phyloP scores from a whole-genome alignment of 2,888 invertebrate genomes.

The Amphimallon solstitiale region DNA sequence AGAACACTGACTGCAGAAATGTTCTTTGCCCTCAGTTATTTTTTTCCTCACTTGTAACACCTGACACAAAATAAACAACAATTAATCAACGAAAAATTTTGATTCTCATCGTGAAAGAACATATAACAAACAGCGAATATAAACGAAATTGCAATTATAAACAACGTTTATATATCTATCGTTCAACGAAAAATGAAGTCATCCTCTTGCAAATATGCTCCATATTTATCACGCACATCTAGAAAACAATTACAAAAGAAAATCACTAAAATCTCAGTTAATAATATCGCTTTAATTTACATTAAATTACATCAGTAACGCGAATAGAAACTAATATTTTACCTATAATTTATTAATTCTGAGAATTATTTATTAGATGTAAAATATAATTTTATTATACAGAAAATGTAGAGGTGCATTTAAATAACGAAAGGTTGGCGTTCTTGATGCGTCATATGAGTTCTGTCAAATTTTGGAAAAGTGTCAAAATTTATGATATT shows the following conservation, averaged over 20 bases:
- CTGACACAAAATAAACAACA: conserved; percentile 41
- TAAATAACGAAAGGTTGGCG: conserved; percentile 22
- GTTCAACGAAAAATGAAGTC: conserved; percentile 44
- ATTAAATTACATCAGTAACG: background rate
- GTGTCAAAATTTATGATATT: conserved; percentile 43
- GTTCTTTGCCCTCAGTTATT: conserved; percentile 43
- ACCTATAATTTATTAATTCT: no score
- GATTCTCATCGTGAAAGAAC: conserved; percentile 34
- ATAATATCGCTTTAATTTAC: background rate
- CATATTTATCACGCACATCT: conserved; percentile 35
- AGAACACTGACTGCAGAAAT: conserved; percentile 31
- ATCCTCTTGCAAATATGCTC: conserved; percentile 41
- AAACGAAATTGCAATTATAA: conserved; percentile 24
- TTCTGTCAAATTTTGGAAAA: conserved; percentile 42
- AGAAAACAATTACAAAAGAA: background rate
- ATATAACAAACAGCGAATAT: conserved; percentile 9
- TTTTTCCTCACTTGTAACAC: conserved; percentile 43
- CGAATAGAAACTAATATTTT: no score
- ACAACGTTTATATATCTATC: conserved; percentile 37
- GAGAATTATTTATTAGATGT: background rate
- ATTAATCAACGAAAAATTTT: conserved; percentile 35
- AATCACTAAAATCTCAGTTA: background rate
- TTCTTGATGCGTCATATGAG: conserved; percentile 43
- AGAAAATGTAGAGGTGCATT: background rate
- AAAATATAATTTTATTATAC: background rate